phyloP scores from a whole-genome alignment of 2,113 vertebrate species.

The Edolisoma coerulescens region DNA sequence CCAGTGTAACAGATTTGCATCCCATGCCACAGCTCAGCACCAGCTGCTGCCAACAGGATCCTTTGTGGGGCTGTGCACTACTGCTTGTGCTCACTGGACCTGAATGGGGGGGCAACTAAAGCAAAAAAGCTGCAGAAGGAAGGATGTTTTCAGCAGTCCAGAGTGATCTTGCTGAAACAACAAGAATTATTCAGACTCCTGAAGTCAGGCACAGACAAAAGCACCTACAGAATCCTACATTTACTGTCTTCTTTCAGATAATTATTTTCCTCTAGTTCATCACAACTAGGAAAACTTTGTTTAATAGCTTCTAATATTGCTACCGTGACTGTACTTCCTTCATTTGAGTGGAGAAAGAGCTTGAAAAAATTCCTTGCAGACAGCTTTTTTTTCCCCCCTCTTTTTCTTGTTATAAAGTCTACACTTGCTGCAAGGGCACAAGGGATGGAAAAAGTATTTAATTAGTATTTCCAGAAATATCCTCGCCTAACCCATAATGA shows the following conservation, averaged over 20 bases:
- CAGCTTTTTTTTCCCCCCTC: neutral
- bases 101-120: neutral
- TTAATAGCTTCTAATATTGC: constrained; percentile 40
- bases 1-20: neutral
- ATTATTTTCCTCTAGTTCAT: constrained; percentile 13
- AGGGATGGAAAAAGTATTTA: constrained; percentile 67
- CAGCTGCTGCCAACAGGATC: fast-evolving
- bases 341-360: neutral
- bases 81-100: neutral
- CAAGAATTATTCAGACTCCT: neutral
- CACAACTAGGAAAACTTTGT: constrained; percentile 29
- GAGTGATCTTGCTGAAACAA: neutral
- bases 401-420: constrained; percentile 53
- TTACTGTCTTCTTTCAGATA: constrained; percentile 4
- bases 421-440: constrained; percentile 46
- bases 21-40: neutral
- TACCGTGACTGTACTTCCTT: constrained; percentile 30
- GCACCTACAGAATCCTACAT: neutral
- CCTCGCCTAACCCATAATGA: constrained; percentile 65
- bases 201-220: neutral
- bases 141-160: neutral
- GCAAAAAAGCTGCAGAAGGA: neutral
- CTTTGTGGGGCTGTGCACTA: neutral
- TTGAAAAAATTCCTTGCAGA: constrained; percentile 44
- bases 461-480: constrained; percentile 74